Base-by-base conservation (phyloP, 2,797 vertebrate genomes). In the Phyllotis vaccarum region DNA sequence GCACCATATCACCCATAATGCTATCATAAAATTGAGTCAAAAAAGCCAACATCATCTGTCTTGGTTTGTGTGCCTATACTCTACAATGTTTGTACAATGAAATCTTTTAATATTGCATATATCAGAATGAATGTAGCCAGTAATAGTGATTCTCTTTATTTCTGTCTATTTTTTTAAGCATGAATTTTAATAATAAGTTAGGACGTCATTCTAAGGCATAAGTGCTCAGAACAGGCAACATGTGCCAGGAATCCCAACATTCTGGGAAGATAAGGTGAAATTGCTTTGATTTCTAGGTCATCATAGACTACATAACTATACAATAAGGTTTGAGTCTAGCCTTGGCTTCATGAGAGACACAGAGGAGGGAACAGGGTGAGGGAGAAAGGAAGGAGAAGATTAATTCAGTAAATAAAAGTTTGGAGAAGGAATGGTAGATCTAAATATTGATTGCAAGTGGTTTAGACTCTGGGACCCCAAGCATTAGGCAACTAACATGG, bases 401-500 rank as follows among this genome's bases (percentile, higher is more conserved):
- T 64, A 89, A 81, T 62, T 89, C 52, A 80, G 14, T 40, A 49
- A 66, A 4, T 40, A 62, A 93, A 93, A 74, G 58, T 62, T 62
- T 92, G 40, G 24, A 29, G 56, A 90, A 72, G 64, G 60, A 88
- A 70, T 6, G 56, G 85, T 21, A 21, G 31, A n/a, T 43, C 17
- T 85, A 93, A 92, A 46, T 60, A 95, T 80, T 40, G 27, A 88
- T 91, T 92, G 27, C 46, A 74, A 90, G 34, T 72, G 34, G 24
- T 89, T 89, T 80, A 16, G 16, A 89, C 82, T 83, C 49, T 49
- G 40, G n/a, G 75, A 75, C 76, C 24, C 6, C 37, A 83, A 9
- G 19, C 34, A 72, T 60, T 87, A 89, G 86, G 85, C 58, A 91
- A 89, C 62, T 89, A 80, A 56, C 16, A 24, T 64, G 13, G 27